Evolutionary conservation across 2,797 vertebrate species (phyloP), one percentile per base, ranked within the genome.

Genomic region (Notoglanidium macrostoma): DNA sequence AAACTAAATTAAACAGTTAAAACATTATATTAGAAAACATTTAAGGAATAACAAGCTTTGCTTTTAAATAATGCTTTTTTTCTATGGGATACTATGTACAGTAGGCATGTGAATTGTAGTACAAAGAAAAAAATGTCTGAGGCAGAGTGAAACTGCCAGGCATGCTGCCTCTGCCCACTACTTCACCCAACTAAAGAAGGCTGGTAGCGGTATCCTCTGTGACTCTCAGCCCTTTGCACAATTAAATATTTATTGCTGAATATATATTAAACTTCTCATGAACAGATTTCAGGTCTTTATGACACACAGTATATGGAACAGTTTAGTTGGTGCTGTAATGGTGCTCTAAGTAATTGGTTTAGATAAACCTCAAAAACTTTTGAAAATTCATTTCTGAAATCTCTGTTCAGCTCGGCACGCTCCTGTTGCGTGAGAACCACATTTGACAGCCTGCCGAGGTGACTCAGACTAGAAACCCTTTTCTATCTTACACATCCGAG

Each of bases 361-460:
- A 10, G 12, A 44, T 40, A 19, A 80, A 76, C 2, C 61, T 21
- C n/a, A 61, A 61, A 23, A 84, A 11, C 68, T 46, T 63, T 9
- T 76, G 46, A 76, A 54, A 17, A 86, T 70, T 88, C 79, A 88
- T 88, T 44, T 88, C 87, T 83, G 63, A 73, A 88, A 63, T 86
- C 46, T 51, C 61, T 59, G 51, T 88, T 80, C 8, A 81, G 29
- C 44, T 14, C 5, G 84, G 87, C 85, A 87, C 81, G 73, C 83
- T 86, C 68, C 86, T 19, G 9, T 84, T 46, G 86, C 86, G 59
- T 89, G 86, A 87, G 80, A 89, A 86, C 32, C 21, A 35, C 35
- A 23, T 46, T 26, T 86, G 51, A 68, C 61, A 65, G 32, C 6
- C 54, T 73, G 54, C 82, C 44, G 35, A 35, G 68, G 88, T 87